Evolutionary conservation across 2,888 invertebrate species (phyloP), one percentile per base, ranked within the genome.

Genomic region (Rhyacophila evoluta): DNA sequence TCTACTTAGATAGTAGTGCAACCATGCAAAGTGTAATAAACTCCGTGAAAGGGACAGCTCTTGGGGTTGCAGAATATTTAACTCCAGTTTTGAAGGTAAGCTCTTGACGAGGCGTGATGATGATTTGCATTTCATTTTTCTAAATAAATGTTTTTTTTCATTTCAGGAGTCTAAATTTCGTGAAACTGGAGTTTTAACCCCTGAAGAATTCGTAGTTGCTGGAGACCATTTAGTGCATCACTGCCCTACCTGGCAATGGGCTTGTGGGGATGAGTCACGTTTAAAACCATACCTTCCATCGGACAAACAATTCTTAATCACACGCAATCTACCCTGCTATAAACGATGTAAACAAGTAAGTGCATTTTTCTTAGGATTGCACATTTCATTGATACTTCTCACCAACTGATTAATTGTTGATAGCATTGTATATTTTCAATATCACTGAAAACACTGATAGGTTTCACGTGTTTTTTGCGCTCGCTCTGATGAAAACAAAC

Each of bases 231-330:
- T 99, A 77, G 98, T 99, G 0, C 98, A 99, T 88, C 98, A 99
- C 86, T 99, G 99, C 86, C 99, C 99, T 0, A 99, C 99, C 0
- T 99, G 99, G 99, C 97, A 98, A 85, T 99, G 99, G 99, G 94
- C 96, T 0, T 91, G 92, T 83, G 98, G 98, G 0, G 98, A 99
- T 86, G 95, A 97, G 83, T 91, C 94, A n/a, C 95, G 95, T 88
- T 88, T 93, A 28, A 96, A 97, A 85, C 88, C 95, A 0, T 99
- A 98, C 88, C 91, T 99, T 82, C 99, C 99, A 0, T 86, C 93
- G 85, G 96, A 98, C 84, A 99, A 99, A 87, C 99, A 99, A 88
- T 99, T 98, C 88, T 92, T 99, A 72, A 94, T 99, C 72, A 99
- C 99, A 0, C 93, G 96, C 83, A 99, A 98, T 92, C 98, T 99